These are phyloP conservation scores for Euthynnus affinis DNA, from an alignment of 2,797 vertebrate genomes.

Conservation along the genomic window DNA sequence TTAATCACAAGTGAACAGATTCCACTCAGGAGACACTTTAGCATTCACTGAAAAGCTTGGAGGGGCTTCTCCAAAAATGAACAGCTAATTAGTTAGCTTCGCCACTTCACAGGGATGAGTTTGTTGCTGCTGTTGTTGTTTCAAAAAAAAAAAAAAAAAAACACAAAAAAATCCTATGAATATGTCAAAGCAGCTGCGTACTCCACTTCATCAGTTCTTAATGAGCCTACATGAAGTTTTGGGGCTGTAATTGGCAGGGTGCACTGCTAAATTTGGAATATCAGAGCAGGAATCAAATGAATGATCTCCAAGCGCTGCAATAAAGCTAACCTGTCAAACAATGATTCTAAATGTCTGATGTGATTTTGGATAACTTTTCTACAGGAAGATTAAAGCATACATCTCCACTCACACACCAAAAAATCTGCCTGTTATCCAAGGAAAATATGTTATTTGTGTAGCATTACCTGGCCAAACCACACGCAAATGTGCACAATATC, in stretches of 20 bases:
- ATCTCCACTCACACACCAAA: not conserved
- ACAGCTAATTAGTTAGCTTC: constrained; percentile 51
- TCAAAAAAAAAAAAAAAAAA: not conserved
- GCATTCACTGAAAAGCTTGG: constrained; percentile 7
- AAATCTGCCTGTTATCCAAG: not conserved
- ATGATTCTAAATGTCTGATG: not conserved
- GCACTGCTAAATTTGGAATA: constrained; percentile 6
- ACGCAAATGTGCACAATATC: not conserved
- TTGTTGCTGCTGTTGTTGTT: constrained; percentile 30
- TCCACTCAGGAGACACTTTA: constrained; percentile 29
- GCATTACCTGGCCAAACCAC: not conserved
- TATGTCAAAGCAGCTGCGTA: constrained; percentile 21
- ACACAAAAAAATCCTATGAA: constrained; percentile 16
- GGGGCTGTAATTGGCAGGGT: not conserved
- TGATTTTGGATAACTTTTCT: not conserved
- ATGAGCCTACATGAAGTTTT: constrained; percentile 26
- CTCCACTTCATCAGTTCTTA: constrained; percentile 19
- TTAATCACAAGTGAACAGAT: constrained; percentile 45
- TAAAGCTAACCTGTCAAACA: not conserved
- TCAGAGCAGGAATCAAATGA: constrained; percentile 1
- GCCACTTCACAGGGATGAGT: constrained; percentile 10
- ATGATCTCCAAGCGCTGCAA: not conserved
- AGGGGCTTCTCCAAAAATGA: constrained; percentile 33
- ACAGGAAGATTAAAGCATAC: no score
- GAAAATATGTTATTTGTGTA: not conserved